Percentiles rank a stretch among this genome's conserved stretches.
Evolutionary conservation across 2,888 invertebrate species (phyloP).

Genomic region (Arge pagana): DNA sequence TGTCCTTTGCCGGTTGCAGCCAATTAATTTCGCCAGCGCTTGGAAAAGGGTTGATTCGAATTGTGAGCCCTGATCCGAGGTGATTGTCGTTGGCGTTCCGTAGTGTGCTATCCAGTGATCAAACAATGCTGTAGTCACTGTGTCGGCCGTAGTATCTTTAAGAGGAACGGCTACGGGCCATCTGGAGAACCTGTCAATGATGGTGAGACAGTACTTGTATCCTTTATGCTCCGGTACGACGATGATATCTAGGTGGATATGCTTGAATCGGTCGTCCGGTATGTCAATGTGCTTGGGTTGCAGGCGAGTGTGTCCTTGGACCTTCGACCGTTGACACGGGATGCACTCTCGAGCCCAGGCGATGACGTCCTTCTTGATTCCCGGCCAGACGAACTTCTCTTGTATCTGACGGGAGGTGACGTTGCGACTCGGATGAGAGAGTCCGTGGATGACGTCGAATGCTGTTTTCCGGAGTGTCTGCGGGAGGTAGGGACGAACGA

Average conservation of each 20-base stretch:
- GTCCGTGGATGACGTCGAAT: conserved; percentile 15
- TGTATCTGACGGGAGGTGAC: neutral
- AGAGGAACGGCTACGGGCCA: conserved; percentile 44
- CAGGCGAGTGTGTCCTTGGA: conserved; percentile 21
- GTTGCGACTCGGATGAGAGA: neutral
- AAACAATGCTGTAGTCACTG: conserved; percentile 36
- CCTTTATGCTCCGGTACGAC: conserved; percentile 25
- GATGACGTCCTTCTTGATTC: neutral
- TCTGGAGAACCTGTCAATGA: conserved; percentile 40
- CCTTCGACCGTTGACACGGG: conserved; percentile 31
- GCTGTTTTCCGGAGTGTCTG: conserved; percentile 25
- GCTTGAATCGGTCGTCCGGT: conserved; percentile 16
- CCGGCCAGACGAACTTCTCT: neutral
- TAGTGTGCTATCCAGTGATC: no score
- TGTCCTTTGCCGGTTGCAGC: conserved; percentile 27
- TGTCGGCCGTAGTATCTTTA: conserved; percentile 37
- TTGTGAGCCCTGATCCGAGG: conserved; percentile 42
- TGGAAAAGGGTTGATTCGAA: conserved; percentile 35
- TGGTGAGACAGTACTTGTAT: conserved; percentile 42
- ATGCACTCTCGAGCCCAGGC: conserved; percentile 22
- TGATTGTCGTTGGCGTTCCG: conserved; percentile 39
- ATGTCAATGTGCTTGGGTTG: conserved; percentile 6
- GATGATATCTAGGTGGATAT: conserved; percentile 21
- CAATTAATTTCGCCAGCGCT: conserved; percentile 28
- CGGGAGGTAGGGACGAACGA: conserved; percentile 33